Base-by-base conservation (phyloP, 2,113 vertebrate genomes). In the Polypterus bichir region DNA sequence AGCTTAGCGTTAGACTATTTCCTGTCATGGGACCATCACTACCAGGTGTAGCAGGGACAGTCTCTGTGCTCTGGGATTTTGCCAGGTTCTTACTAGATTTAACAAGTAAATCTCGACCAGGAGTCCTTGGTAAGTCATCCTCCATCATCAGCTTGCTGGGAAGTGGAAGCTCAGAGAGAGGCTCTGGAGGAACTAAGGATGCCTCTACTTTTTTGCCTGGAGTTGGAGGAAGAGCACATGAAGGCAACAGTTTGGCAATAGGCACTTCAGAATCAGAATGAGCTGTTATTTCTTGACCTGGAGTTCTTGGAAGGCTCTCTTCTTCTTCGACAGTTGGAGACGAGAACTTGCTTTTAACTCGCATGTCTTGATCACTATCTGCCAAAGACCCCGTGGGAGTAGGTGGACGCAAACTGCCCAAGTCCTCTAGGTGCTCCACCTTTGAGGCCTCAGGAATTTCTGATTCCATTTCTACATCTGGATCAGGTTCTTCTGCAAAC, bases 11-110 rank as follows among this genome's bases (percentile, higher is more conserved):
- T 76, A 96, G 71, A 71, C 89, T 89, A 72, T 87, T 91, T 9
- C 89, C 92, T 0, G 89, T 92, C 4, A 94, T 85, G 0, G 91
- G 91, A 46, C 87, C 84, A 1, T 98, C 96, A 0, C 91, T 83
- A 1, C 92, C 86, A 0, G 94, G 96, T 0, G 96, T 97, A 63
- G 79, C 83, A 1, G 94, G 96, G 64, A 93, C 68, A 0, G 87
- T 88, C 68, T 98, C 94, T 0, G 89, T 91, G 73, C 92, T 96
- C 80, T 94, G 93, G 0, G 92, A 93, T 72, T 96, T 94, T 0
- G 76, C 79, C 57, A 97, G 77, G 44, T 70, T 73, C 67, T 83
- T 63, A 46, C 83, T 62, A 54, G 81, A 74, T 52, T 88, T 86
- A 59, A 78, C 79, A 74, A 83, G 73, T 68, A 91, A 85, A 74